Base-by-base conservation (phyloP, 1,140 invertebrate genomes). In the Drosophila kohkoa region DNA sequence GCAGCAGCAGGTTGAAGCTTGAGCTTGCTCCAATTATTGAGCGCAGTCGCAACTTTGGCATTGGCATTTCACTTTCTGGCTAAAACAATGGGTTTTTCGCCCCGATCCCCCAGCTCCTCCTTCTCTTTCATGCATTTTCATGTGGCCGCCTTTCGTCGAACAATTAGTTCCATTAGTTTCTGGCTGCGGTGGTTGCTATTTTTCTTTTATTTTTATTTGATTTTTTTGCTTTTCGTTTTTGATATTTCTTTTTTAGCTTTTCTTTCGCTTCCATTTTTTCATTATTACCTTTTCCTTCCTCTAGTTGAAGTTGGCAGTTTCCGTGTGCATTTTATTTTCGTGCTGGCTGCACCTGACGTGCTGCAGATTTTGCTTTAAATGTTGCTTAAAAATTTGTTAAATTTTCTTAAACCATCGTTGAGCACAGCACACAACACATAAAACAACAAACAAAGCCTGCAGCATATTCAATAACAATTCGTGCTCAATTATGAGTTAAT, bases 131-230 rank as follows among this genome's bases (percentile, higher is more conserved):
- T 11, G 20, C 64, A 43, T 28, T 43, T 48, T 41, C 13, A 54
- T 76, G 67, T 88, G 83, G 83, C 83, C 85, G 83, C 80, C 70
- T 88, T 88, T 88, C 81, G 81, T 79, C 55, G 41, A 54, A 82
- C 85, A 88, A 88, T 88, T 88, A 88, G 85, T 88, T 88, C 81
- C 85, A 88, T 88, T 88, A 89, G 81, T 88, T 88, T 85, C 66
- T 57, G 65, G 66, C 77, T 65, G 71, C 55, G 48, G 52, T 32
- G 69, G 71, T 75, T 55, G 83, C 64, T 77, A 70, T 80, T 51
- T 64, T 10, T 60, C 15, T 43, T 60, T 67, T 54, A 16, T 51
- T 65, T 13, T 78, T 77, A 45, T 73, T 72, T 63, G 49, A 45
- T 64, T 72, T 65, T 52, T 65, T 16, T 60, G 7, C 16, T 49